Conservation (phyloP, 2,797 vertebrate genomes). For the Octomys mimax region DNA sequence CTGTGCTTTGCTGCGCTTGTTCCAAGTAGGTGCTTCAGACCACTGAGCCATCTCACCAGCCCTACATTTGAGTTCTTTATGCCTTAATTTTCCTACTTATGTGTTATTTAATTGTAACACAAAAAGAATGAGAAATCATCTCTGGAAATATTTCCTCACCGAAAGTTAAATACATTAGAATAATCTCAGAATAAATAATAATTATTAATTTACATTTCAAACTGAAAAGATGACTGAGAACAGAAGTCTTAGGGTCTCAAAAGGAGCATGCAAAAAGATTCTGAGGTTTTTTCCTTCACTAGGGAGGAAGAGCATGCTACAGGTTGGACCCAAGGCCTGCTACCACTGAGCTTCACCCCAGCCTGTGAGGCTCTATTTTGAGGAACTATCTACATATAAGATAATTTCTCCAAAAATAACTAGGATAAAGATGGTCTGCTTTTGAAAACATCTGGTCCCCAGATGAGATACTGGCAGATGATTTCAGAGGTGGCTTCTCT, state of each 20-base stretch:
- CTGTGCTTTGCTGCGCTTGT: no score
- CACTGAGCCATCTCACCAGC: no score
- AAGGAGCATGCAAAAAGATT: slow-evolving; percentile 28
- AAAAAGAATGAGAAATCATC: neutral
- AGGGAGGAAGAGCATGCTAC: neutral
- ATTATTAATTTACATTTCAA: slow-evolving; percentile 40
- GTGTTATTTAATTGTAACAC: slow-evolving; percentile 14
- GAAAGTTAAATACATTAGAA: slow-evolving; percentile 5
- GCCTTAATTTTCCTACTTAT: slow-evolving; percentile 41
- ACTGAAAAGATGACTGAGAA: slow-evolving; percentile 23
- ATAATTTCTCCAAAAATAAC: slow-evolving; percentile 10
- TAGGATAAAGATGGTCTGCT: neutral
- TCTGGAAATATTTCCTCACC: neutral
- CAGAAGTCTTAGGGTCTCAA: neutral
- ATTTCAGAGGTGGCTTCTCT: neutral
- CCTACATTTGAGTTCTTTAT: slow-evolving; percentile 24
- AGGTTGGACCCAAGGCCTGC: neutral
- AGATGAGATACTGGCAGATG: neutral
- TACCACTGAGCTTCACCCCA: neutral
- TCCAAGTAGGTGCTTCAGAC: no score
- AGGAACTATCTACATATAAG: neutral
- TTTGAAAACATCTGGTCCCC: neutral
- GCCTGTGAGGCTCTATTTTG: neutral
- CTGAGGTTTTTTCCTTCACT: neutral
- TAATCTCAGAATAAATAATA: neutral